Conservation (phyloP, 2,888 invertebrate species). For the Yponomeuta evonymella region DNA sequence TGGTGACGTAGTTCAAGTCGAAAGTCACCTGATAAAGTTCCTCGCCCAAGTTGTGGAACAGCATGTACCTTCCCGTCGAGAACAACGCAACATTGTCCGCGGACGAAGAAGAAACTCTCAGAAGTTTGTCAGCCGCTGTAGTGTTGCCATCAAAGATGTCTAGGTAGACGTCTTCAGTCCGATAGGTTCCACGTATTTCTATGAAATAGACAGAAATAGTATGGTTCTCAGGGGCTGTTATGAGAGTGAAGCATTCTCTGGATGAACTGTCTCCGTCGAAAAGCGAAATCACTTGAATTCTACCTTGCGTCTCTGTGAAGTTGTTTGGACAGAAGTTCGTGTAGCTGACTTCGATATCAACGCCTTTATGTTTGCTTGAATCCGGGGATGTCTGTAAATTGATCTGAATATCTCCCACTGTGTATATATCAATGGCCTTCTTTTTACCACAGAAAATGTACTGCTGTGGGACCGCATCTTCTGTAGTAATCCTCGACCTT, state of each 20-base stretch:
- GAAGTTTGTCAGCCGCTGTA: slow-evolving; percentile 32
- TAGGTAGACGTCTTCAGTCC: slow-evolving; percentile 42
- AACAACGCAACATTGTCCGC: slow-evolving; percentile 69
- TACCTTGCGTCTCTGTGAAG: slow-evolving; percentile 82
- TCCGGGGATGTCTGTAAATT: slow-evolving; percentile 48
- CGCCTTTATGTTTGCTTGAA: slow-evolving; percentile 69
- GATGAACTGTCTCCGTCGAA: background rate
- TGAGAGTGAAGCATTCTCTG: slow-evolving; percentile 78
- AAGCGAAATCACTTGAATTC: slow-evolving; percentile 63
- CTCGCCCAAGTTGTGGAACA: slow-evolving; percentile 65
- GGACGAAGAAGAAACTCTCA: slow-evolving; percentile 33
- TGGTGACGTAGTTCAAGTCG: slow-evolving; percentile 52
- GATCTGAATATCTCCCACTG: slow-evolving; percentile 40
- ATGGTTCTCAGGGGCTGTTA: slow-evolving; percentile 79
- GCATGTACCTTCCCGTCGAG: slow-evolving; percentile 80
- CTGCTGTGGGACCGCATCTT: slow-evolving; percentile 25
- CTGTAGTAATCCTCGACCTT: slow-evolving; percentile 17
- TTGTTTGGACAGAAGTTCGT: slow-evolving; percentile 76
- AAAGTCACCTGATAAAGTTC: slow-evolving; percentile 32
- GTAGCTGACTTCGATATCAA: slow-evolving; percentile 78
- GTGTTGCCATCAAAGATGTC: slow-evolving; percentile 58
- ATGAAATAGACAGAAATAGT: slow-evolving; percentile 82
- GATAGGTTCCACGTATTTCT: slow-evolving; percentile 32
- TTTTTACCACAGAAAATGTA: slow-evolving; percentile 44
- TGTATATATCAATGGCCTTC: slow-evolving; percentile 45